Percentiles rank a stretch among this genome's conserved stretches.
Evolutionary conservation across 2,113 vertebrate species (phyloP).

Genomic region (Neodon shergylaensis): DNA sequence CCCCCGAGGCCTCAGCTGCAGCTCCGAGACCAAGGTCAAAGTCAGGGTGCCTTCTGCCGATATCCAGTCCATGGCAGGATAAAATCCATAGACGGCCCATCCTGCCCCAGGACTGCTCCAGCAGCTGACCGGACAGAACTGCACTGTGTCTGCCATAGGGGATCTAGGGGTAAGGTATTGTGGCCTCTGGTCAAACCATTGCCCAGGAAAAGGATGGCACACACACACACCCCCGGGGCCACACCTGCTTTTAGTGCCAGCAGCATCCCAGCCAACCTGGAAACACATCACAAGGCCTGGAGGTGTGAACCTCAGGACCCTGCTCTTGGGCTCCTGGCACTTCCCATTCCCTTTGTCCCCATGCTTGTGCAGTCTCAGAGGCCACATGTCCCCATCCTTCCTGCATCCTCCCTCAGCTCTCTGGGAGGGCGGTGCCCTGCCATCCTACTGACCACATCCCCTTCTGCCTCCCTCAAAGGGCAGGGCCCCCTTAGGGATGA

Average conservation of each 20-base stretch:
- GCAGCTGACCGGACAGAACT: fast-evolving
- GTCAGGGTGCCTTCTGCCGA: not conserved
- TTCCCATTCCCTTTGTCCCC: fast-evolving
- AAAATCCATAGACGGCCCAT: not conserved
- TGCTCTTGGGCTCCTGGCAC: not conserved
- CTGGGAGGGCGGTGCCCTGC: too few relatives aligned
- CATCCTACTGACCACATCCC: not conserved
- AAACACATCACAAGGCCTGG: not conserved
- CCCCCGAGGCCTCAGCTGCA: not conserved
- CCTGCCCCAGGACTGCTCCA: fast-evolving
- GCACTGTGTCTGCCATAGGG: not conserved
- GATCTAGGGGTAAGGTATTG: fast-evolving
- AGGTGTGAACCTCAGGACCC: not conserved
- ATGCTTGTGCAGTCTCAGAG: fast-evolving
- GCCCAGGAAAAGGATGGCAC: fast-evolving
- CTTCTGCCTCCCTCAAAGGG: not conserved
- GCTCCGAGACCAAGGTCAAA: fast-evolving
- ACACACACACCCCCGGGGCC: fast-evolving
- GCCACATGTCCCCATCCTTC: not conserved
- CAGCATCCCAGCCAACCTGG: not conserved
- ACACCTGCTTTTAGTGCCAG: fast-evolving
- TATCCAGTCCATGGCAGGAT: fast-evolving
- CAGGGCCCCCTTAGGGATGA: not conserved
- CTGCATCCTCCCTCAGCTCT: too few relatives aligned
- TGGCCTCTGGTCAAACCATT: not conserved